These are phyloP conservation scores for Leptodactylus fallax DNA, from an alignment of 2,797 vertebrate genomes.

Conservation along the genomic window DNA sequence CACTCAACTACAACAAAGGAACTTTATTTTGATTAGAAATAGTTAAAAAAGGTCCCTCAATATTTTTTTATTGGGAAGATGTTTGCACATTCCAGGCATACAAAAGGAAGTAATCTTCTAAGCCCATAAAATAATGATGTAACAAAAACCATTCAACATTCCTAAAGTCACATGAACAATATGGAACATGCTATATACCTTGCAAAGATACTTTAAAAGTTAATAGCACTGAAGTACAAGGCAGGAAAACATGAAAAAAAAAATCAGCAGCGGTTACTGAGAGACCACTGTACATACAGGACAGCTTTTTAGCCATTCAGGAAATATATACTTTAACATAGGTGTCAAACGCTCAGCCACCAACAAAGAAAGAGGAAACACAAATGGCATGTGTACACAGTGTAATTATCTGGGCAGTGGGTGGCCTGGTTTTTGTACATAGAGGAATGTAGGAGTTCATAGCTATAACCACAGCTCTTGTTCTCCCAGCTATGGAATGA, in stretches of 20 bases:
- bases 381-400: constrained; percentile 23
- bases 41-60: background rate
- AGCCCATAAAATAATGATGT: background rate
- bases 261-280: background rate
- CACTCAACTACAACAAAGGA: background rate
- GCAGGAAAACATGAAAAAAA: background rate
- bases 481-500: background rate
- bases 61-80: background rate
- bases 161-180: background rate
- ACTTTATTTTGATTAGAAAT: background rate
- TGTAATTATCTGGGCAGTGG: constrained; percentile 21
- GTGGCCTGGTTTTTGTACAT: constrained; percentile 14
- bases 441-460: constrained; percentile 2
- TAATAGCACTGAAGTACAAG: background rate
- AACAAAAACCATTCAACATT: background rate
- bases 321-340: constrained; percentile 9
- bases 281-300: background rate
- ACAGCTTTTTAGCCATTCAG: background rate
- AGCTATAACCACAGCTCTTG: background rate
- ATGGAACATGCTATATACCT: background rate
- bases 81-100: constrained; percentile 5
- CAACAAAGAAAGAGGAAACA: constrained; percentile 23
- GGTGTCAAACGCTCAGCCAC: constrained; percentile 13
- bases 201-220: background rate
- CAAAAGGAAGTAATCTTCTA: background rate